Conservation (phyloP, 2,113 vertebrate species). For the Anhinga anhinga region DNA sequence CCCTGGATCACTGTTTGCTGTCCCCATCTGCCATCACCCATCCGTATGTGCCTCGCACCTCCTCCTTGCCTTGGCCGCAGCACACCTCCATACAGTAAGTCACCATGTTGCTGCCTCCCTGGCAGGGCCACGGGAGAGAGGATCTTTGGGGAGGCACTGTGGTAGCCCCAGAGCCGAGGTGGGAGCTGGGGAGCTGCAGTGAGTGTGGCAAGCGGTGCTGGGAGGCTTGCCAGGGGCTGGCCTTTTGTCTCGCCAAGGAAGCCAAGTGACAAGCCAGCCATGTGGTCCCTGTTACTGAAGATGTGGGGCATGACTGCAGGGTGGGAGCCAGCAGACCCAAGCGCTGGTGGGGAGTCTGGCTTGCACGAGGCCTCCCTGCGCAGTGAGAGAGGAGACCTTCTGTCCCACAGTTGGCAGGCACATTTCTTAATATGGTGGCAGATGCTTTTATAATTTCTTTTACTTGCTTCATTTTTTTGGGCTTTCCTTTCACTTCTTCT, state of each 20-base stretch:
- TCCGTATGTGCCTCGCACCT: neutral
- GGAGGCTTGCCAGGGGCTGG: neutral
- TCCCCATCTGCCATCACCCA: neutral
- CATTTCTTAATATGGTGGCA: neutral
- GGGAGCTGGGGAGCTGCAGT: neutral
- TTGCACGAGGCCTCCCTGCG: neutral
- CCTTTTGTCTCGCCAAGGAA: neutral
- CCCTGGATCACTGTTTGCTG: neutral
- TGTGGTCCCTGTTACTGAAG: neutral
- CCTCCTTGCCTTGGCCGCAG: neutral
- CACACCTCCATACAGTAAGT: neutral
- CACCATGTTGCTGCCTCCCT: neutral
- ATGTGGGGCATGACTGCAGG: neutral
- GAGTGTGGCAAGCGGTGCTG: neutral
- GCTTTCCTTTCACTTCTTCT: neutral
- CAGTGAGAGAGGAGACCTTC: neutral
- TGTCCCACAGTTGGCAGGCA: neutral
- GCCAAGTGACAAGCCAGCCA: neutral
- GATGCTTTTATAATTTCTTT: neutral
- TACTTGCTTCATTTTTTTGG: neutral
- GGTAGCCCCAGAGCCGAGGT: neutral
- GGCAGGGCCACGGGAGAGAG: neutral
- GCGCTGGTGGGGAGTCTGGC: neutral
- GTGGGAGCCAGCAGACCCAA: neutral
- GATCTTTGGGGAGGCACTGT: accelerated